Base-by-base conservation (phyloP, 2,888 invertebrate genomes). In the Melanophora roralis region DNA sequence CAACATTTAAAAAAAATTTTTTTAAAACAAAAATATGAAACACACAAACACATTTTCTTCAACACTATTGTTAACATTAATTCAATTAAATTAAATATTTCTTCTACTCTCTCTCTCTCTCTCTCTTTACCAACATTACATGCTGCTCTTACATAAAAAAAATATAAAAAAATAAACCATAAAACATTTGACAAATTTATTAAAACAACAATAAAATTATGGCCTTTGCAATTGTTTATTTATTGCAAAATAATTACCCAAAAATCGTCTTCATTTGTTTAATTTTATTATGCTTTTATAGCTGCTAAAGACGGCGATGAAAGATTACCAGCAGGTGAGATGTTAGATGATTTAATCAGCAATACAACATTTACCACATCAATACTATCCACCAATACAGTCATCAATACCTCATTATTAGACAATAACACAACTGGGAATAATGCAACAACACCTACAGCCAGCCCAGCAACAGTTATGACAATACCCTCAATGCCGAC, bases 221-320 rank as follows among this genome's bases (percentile, higher is more conserved):
- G 57, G 49, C 32, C 38, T 51, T 8, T 23, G 16, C 49, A 40
- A 47, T 62, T n/a, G n/a, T n/a, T 38, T 19, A 32, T 40, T 27
- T 9, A 27, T 71, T 23, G 47, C 12, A 34, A 40, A 55, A 60
- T 40, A 43, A 34, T 34, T 34, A 34, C 4, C 6, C 6, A 19
- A 36, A 14, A 14, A 36, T 60, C 2, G 53, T 51, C 47, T 40
- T 27, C 6, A 27, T 27, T 27, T 6, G 27, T 27, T n/a, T 40
- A 68, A 47, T n/a, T 21, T 45, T 45, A 53, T 57, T 65, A 62
- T 34, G 72, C 80, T 77, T 79, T 69, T 72, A 38, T 90, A 93
- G 93, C 93, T 89, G 92, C 92, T 90, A 92, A 92, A 91, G 93
- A 93, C 87, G 93, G 93, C 87, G 93, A 93, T 89, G 93, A 93